Evolutionary conservation across 2,797 vertebrate genomes (phyloP), one percentile per base, ranked within the genome.

Genomic region (Melanotaenia maccullochi): DNA sequence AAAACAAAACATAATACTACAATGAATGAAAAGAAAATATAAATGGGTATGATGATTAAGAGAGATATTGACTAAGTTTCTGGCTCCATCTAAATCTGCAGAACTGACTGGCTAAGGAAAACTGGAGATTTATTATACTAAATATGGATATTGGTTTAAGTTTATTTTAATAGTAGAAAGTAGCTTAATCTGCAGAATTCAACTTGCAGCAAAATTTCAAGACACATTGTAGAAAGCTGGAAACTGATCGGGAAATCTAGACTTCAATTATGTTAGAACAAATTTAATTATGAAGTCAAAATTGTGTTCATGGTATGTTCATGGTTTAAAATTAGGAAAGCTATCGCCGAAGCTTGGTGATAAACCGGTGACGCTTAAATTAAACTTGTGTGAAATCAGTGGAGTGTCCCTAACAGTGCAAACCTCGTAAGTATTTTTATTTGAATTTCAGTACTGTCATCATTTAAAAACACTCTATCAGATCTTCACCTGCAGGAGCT

Each of bases 401-500:
- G 40, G 3, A 28, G 6, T 16, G 13, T 65, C 6, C 32, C 4
- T 3, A 1, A 7, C 42, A n/a, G 16, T 8, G 5, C 18, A 47
- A 44, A 60, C n/a, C 4, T 13, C 16, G 16, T 16, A 24, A 68
- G 16, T 7, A 25, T 2, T 35, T 63, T 13, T 56, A 52, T 65
- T 4, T 49, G 22, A 44, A 20, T 25, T 62, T 0, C 3, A 60
- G 33, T 20, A 28, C 1, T 57, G 13, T 22, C 44, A 16, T 2
- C 24, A 32, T 64, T 22, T 51, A 16, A 66, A 60, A 60, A 28
- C 30, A 44, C 5, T 16, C 25, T 9, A 33, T 60, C 38, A 12
- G 32, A 22, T 14, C 40, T 35, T 65, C 81, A 98, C 97, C 97
- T 98, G 97, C 71, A 99, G 86, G 75, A 99, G 93, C 2, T 97